Conservation (phyloP, 2,797 vertebrate species). For the Channa striata region DNA sequence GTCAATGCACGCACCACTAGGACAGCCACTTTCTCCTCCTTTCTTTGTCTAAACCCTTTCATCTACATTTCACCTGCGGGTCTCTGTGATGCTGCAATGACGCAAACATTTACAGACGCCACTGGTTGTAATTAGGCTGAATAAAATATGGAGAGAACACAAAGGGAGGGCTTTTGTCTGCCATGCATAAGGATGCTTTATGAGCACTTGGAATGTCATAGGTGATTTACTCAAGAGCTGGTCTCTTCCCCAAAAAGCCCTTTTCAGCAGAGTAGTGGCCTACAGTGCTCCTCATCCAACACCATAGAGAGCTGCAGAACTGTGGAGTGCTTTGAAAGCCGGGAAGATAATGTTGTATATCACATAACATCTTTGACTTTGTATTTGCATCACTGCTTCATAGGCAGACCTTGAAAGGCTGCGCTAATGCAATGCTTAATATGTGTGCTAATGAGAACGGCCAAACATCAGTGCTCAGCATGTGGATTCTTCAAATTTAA, state of each 20-base stretch:
- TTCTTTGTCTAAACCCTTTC: conserved; percentile 43
- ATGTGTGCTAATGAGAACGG: conserved; percentile 32
- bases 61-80: conserved; percentile 63
- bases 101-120: conserved; percentile 60
- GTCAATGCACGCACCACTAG: conserved; percentile 15
- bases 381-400: conserved; percentile 32
- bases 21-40: conserved; percentile 33
- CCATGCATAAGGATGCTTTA: conserved; percentile 51
- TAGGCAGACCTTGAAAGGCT: conserved; percentile 24
- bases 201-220: conserved; percentile 54
- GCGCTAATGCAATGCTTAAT: not conserved
- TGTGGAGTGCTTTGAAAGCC: conserved; percentile 12
- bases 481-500: too few species aligned
- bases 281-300: conserved; percentile 45
- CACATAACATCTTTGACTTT: conserved; percentile 42
- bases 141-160: conserved; percentile 49
- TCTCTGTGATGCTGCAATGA: conserved; percentile 39
- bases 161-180: conserved; percentile 47
- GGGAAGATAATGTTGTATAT: conserved; percentile 37
- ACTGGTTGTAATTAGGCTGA: conserved; percentile 74
- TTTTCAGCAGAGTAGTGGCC: conserved; percentile 51
- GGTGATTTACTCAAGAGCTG: conserved; percentile 62
- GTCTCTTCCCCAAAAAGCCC: conserved; percentile 27
- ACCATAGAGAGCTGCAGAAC: conserved; percentile 7
- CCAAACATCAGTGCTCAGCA: not conserved